These are phyloP conservation scores for Chlorodrepanis virens DNA, from an alignment of 2,113 vertebrate genomes.

Conservation along the genomic window DNA sequence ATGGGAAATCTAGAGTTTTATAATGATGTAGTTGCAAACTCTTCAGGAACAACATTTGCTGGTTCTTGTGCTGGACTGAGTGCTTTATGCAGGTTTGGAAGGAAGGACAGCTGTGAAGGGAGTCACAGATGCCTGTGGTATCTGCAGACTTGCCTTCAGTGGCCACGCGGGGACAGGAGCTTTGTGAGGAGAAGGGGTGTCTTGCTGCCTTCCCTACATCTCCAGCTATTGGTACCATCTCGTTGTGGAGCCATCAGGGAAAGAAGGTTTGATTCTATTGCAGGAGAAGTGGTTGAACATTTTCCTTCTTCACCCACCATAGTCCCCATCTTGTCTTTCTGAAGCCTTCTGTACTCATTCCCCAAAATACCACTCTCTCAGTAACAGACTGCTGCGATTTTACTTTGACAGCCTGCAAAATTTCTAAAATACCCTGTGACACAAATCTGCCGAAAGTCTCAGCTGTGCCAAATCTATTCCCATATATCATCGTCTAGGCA, in stretches of 20 bases:
- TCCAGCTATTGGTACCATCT: neutral
- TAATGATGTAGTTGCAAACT: neutral
- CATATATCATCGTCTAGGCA: neutral
- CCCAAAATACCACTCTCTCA: neutral
- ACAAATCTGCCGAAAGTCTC: neutral
- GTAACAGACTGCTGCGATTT: neutral
- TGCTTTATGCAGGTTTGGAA: neutral
- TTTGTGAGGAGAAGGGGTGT: neutral
- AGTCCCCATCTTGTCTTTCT: neutral
- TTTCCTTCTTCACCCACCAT: neutral
- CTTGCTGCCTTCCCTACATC: neutral
- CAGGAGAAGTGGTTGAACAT: neutral
- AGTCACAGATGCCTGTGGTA: neutral
- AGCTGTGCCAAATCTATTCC: neutral
- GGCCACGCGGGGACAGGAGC: neutral
- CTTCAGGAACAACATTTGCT: neutral
- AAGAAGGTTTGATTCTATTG: neutral
- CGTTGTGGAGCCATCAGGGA: neutral
- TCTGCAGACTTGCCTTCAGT: neutral
- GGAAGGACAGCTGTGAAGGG: neutral
- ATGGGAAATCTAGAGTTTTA: neutral
- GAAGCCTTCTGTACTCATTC: neutral
- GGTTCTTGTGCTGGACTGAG: neutral
- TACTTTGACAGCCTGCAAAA: constrained; percentile 15
- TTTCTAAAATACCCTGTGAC: neutral